These are phyloP conservation scores for Camponotus floridanus DNA, from an alignment of 1,140 invertebrate genomes.

Conservation along the genomic window DNA sequence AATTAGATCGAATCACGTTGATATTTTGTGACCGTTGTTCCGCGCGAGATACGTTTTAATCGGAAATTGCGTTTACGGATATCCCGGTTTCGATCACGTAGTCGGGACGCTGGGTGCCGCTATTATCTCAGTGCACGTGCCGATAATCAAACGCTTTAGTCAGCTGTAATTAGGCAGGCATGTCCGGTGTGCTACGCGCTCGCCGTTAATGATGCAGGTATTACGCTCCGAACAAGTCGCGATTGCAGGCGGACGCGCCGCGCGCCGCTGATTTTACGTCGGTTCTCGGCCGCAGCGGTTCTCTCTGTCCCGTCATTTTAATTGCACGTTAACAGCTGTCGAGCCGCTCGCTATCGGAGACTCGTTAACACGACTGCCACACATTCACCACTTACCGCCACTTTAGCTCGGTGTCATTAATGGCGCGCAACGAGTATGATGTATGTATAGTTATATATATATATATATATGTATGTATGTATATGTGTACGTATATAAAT, in stretches of 20 bases:
- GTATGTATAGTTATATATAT: background rate
- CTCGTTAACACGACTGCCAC: constrained; percentile 69
- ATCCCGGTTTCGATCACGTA: constrained; percentile 32
- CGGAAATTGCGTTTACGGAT: constrained; percentile 17
- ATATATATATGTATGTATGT: background rate
- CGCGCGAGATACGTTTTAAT: constrained; percentile 7
- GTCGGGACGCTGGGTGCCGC: background rate
- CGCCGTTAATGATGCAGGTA: constrained; percentile 61
- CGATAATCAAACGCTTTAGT: constrained; percentile 69
- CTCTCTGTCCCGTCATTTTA: constrained; percentile 64
- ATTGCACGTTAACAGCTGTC: constrained; percentile 71
- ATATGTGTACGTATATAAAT: background rate
- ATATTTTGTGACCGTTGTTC: background rate
- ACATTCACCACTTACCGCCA: constrained; percentile 52
- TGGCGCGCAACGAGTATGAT: constrained; percentile 42
- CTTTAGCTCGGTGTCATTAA: constrained; percentile 55
- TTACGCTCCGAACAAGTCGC: constrained; percentile 47
- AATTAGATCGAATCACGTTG: background rate
- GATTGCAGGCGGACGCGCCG: background rate
- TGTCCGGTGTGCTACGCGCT: constrained; percentile 46
- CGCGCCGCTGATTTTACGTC: constrained; percentile 27
- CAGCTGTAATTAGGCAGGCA: constrained; percentile 65
- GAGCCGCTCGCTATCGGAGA: constrained; percentile 48
- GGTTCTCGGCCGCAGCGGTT: background rate
- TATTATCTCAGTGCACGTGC: constrained; percentile 35